Base-by-base conservation (phyloP, 2,113 vertebrate genomes). In the Lasiurus cinereus region DNA sequence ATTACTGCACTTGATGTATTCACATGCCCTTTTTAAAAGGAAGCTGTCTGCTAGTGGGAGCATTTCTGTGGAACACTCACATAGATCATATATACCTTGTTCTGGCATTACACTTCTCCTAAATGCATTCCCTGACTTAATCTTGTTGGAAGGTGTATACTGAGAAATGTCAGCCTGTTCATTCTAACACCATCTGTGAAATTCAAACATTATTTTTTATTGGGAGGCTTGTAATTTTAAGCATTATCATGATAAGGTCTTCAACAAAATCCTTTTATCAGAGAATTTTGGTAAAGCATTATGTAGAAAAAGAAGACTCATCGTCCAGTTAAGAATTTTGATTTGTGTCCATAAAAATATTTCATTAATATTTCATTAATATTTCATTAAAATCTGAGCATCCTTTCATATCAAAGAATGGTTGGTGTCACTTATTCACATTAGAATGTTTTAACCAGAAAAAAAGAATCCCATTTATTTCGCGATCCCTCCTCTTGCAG, bases 121-220 rank as follows among this genome's bases (percentile, higher is more conserved):
- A 6, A 86, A 43, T 62, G 62, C 46, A 11, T 64, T 90, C 19
- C 36, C 52, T 73, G 90, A 77, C 67, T 94, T 83, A 31, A 43
- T 91, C 46, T 90, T 74, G 5, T 27, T 88, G 79, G 82, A 90
- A 92, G 52, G 52, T 78, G 21, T 36, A 31, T n/a, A 43, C 88
- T 67, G 85, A 97, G 82, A 93, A 93, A 74, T 86, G 74, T 88
- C 86, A 48, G 52, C 88, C 80, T 8, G 6, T 59, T 78, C 52
- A 66, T 79, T 94, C 73, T 72, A 79, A 27, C 83, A 85, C 91
- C 73, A 50, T 83, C 93, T 96, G 84, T 95, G 91, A 90, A 59
- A 70, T 66, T 85, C 69, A 56, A 50, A 46, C 80, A 86, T 91
- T 78, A 27, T 50, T 39, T 56, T 83, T 96, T 66, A 85, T 78